These are phyloP conservation scores for Clarias gariepinus DNA, from an alignment of 2,113 vertebrate genomes.

Conservation along the genomic window DNA sequence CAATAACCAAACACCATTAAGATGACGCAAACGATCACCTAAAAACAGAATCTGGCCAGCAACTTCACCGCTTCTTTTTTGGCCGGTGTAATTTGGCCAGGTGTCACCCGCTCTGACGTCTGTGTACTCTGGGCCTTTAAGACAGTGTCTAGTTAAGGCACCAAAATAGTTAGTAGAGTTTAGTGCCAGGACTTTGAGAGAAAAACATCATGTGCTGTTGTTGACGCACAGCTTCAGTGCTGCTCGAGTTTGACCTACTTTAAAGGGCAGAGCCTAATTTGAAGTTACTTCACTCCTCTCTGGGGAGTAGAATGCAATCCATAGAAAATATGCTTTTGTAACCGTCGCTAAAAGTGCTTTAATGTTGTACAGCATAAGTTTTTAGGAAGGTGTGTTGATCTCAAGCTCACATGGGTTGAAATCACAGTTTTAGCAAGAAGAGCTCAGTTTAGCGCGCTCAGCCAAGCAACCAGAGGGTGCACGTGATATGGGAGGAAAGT, in stretches of 20 bases:
- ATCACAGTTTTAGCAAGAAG: constrained; percentile 22
- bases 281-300: constrained; percentile 48
- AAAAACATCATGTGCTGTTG: constrained; percentile 66
- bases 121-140: constrained; percentile 39
- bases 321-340: constrained; percentile 24
- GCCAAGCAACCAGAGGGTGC: constrained; percentile 25
- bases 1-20: not conserved
- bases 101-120: constrained; percentile 18
- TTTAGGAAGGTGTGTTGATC: constrained; percentile 41
- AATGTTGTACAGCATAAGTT: constrained; percentile 18
- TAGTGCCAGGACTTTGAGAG: constrained; percentile 58
- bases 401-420: constrained; percentile 22
- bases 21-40: constrained; percentile 14
- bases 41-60: constrained; percentile 19
- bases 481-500: constrained; percentile 30
- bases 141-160: constrained; percentile 37
- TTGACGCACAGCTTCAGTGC: constrained; percentile 58
- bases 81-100: constrained; percentile 19
- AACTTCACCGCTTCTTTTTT: not conserved
- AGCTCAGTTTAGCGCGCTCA: constrained; percentile 53
- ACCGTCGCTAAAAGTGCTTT: constrained; percentile 46
- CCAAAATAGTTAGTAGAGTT: constrained; percentile 45
- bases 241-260: constrained; percentile 60
- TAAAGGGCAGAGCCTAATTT: constrained; percentile 54
- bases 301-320: constrained; percentile 32